Evolutionary conservation across 2,797 vertebrate genomes (phyloP).

Genomic region (Novumbra hubbsi): DNA sequence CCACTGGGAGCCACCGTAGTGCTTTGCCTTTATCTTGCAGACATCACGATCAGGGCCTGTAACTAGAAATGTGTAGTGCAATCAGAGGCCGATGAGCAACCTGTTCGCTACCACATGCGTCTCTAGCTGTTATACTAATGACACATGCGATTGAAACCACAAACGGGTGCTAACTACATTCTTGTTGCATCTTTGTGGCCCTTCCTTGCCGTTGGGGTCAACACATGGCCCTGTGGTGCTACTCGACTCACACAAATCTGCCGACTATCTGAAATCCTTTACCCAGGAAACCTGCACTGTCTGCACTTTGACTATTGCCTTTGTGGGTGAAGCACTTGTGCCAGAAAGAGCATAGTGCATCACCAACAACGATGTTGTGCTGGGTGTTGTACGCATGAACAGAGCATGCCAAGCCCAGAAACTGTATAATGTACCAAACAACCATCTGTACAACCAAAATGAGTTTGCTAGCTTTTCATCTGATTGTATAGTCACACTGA

Average conservation of each 20-base stretch:
- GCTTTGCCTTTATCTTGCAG: not conserved
- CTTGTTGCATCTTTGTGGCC: not conserved
- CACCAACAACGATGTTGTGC: slow-evolving; percentile 34
- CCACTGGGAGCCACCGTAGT: not conserved
- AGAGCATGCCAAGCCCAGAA: not conserved
- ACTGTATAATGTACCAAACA: not conserved
- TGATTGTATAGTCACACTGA: not conserved
- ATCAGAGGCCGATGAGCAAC: not conserved
- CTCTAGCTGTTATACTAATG: not conserved
- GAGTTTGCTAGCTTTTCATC: not conserved
- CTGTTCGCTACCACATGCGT: not conserved
- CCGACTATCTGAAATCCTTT: slow-evolving; percentile 39
- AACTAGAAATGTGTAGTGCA: not conserved
- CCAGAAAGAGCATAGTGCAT: slow-evolving; percentile 53
- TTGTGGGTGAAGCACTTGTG: slow-evolving; percentile 47
- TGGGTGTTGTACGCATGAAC: slow-evolving; percentile 1
- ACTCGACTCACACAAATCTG: slow-evolving; percentile 31
- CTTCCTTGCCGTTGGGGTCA: no score
- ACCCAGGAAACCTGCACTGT: slow-evolving; percentile 35
- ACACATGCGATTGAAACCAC: not conserved
- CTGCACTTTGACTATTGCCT: slow-evolving; percentile 60
- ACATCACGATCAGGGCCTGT: not conserved
- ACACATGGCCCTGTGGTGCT: not conserved
- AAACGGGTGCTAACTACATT: not conserved
- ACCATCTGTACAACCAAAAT: not conserved